These are phyloP conservation scores for Coptotermes formosanus DNA, from an alignment of 1,140 invertebrate genomes.

Conservation along the genomic window DNA sequence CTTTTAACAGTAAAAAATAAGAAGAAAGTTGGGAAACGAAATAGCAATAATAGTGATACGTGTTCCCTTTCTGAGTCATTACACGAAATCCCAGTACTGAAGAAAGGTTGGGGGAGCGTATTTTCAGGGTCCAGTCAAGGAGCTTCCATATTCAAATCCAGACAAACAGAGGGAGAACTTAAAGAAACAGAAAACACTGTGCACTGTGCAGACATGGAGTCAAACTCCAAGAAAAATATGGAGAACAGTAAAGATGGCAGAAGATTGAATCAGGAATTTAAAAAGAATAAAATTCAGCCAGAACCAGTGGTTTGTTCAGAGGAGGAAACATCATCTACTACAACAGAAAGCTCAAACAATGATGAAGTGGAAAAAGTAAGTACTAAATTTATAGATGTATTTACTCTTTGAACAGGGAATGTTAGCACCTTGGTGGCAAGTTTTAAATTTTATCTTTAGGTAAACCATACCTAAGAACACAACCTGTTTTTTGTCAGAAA, in stretches of 20 bases:
- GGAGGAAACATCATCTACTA: slow-evolving; percentile 71
- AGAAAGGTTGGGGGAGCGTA: slow-evolving; percentile 32
- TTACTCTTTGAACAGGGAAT: neutral
- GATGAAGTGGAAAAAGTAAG: slow-evolving; percentile 48
- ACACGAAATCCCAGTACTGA: neutral
- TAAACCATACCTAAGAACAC: neutral
- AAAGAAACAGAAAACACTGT: neutral
- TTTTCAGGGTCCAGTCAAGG: slow-evolving; percentile 30
- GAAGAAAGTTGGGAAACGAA: slow-evolving; percentile 34
- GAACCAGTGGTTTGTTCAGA: slow-evolving; percentile 50
- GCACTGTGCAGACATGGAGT: neutral
- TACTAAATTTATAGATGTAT: neutral
- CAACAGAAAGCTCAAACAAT: slow-evolving; percentile 65
- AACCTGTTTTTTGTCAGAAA: too few species aligned
- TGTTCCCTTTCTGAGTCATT: neutral
- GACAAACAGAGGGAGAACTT: neutral
- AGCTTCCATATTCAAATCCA: neutral
- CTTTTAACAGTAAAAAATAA: slow-evolving; percentile 30
- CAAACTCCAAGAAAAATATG: neutral
- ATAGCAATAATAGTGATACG: slow-evolving; percentile 30
- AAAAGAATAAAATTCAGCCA: slow-evolving; percentile 36
- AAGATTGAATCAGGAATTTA: slow-evolving; percentile 23
- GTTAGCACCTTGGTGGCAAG: neutral
- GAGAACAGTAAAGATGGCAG: neutral
- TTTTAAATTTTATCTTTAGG: neutral